A percentile compares a stretch with the other conserved stretches of the same genome.
phyloP scores from a whole-genome alignment of 2,888 invertebrate genomes.

The Rotaria socialis region DNA sequence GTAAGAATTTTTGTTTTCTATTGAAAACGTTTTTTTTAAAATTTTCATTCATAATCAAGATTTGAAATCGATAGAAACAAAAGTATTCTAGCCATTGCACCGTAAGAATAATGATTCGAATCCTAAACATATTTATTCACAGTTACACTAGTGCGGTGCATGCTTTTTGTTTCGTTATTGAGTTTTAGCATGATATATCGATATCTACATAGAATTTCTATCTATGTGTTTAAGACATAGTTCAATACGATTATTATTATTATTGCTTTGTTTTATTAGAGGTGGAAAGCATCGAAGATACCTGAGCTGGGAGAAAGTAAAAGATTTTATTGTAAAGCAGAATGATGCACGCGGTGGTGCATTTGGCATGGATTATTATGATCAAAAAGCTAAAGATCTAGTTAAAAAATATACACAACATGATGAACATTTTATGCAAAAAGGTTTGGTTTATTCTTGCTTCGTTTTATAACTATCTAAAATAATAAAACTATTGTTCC shows the following conservation, averaged over 20 bases:
- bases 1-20: slow-evolving; percentile 53
- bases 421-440: background rate
- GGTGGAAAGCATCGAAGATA: too few relatives aligned
- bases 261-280: background rate
- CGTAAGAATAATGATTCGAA: background rate
- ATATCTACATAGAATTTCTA: too few relatives aligned
- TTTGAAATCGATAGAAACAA: background rate
- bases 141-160: too few relatives aligned
- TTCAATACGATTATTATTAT: background rate
- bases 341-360: background rate
- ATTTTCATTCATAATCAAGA: background rate
- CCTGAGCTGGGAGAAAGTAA: background rate
- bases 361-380: background rate
- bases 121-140: too few relatives aligned
- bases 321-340: background rate
- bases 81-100: background rate
- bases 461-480: too few relatives aligned
- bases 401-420: background rate
- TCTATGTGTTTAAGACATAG: too few relatives aligned
- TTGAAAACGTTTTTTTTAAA: too few relatives aligned
- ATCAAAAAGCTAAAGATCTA: background rate
- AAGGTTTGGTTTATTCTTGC: background rate
- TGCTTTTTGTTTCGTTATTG: too few relatives aligned
- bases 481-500: background rate
- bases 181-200: too few relatives aligned